Base-by-base conservation (phyloP, 2,797 vertebrate genomes). In the Microctenopoma lineatum region DNA sequence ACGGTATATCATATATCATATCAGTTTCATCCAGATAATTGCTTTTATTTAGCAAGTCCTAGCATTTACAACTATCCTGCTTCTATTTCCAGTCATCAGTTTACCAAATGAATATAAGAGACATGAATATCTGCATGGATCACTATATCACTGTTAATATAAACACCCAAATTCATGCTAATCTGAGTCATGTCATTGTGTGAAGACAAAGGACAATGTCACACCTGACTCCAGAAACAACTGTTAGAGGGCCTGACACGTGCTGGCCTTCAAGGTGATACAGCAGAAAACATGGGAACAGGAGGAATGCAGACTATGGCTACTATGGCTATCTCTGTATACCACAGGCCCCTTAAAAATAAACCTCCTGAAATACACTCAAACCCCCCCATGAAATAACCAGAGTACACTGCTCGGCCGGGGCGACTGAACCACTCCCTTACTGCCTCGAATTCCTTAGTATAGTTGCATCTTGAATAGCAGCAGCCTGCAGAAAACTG, bases 161-260 rank as follows among this genome's bases (percentile, higher is more conserved):
- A 4, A 39, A 39, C 12, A 10, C 2, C 12, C 1, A 14, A 15
- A 39, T 7, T 38, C 9, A 6, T 16, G 13, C 15, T 29, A 54
- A 3, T 42, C 45, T 47, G 38, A 41, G 26, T 15, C 12, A 26
- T 45, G 52, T 32, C 8, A 8, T 44, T 5, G 44, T 61, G 39
- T 21, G 21, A 61, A 32, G 41, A 44, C 15, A 16, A 5, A 53
- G 18, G 15, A 58, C 27, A 6, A 8, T 5, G 5, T 76, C 58
- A 90, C 87, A 85, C 73, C 75, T 86, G 84, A 89, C 80, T 82
- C 46, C 32, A 36, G 63, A 72, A 65, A 66, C 91, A 91, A 90
- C 87, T 92, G 92, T 73, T 58, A 10, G 70, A 51, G 13, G 42
- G 57, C 38, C 55, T 39, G 77, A 80, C 89, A 90, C 64, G 75